These are phyloP conservation scores for Procavia capensis DNA, from an alignment of 2,113 vertebrate species.

Conservation along the genomic window DNA sequence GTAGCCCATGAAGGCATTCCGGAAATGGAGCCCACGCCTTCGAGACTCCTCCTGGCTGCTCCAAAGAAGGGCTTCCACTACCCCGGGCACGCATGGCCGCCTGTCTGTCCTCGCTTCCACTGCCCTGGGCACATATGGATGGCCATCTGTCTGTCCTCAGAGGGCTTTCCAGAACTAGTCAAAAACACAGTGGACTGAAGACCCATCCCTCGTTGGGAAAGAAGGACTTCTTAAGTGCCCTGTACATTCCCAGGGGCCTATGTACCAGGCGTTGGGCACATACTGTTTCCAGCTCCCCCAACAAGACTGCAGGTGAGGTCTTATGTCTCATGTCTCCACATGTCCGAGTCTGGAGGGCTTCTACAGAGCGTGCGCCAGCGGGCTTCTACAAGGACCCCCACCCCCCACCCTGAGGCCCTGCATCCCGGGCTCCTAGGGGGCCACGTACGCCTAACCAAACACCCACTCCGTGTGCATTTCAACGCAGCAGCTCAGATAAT, in stretches of 20 bases:
- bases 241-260: not conserved
- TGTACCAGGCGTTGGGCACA: no score
- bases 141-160: not conserved
- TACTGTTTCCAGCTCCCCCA: no score
- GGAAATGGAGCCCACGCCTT: not conserved
- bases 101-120: not conserved
- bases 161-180: not conserved
- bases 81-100: not conserved
- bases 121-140: not conserved
- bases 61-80: not conserved
- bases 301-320: no score
- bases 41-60: not conserved
- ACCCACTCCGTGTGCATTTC: not conserved
- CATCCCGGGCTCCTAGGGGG: no score
- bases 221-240: not conserved
- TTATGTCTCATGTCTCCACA: no score
- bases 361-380: not conserved
- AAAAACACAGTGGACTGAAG: conserved; percentile 22
- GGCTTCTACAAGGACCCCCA: not conserved
- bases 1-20: not conserved
- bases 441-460: not conserved
- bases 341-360: not conserved
- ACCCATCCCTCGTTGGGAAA: not conserved
- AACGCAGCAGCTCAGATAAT: not conserved
- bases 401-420: not conserved